Base-by-base conservation (phyloP, 2,888 invertebrate species). In the Dicranocentrus wangi region DNA sequence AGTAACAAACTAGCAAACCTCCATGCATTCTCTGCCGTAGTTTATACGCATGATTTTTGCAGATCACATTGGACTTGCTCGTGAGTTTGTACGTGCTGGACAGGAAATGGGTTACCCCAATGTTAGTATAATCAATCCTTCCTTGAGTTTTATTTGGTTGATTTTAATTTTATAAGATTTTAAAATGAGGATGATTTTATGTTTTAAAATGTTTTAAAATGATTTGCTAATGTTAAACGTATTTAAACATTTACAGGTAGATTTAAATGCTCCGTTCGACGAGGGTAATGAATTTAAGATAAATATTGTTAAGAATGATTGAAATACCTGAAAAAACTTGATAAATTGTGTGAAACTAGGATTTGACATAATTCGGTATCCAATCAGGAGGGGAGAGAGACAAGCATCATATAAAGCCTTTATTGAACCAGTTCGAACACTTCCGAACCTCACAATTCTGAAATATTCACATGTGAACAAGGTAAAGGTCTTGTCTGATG, bases 321-420 rank as follows among this genome's bases (percentile, higher is more conserved):
- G n/a, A n/a, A n/a, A n/a, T n/a, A n/a, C n/a, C n/a, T n/a, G n/a
- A 39, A 7, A 39, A 39, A 8, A 39, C 13, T 39, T 39, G 39
- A 8, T 39, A 7, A 39, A 39, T 39, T 13, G 39, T 39, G 39
- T 39, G 8, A 13, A 47, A 15, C 21, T 10, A 85, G 85, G 83
- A 10, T 82, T 85, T 55, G 82, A 82, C 21, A 27, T 15, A 2
- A 77, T 84, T 28, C 73, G 80, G 23, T 81, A 81, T 25, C 47
- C 70, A 17, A 81, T 81, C 5, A 81, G 80, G 17, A 79, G 84
- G 28, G 85, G 85, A 13, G 53, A 79, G 17, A 66, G 85, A 47
- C 53, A 72, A 1, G 69, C 82, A 42, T 76, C 82, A n/a, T 83
- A 79, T 71, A 69, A 42, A 23, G 84, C 85, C 15, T 85, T 83